Base-by-base conservation (phyloP, 2,888 invertebrate genomes). In the Athalia circularis region DNA sequence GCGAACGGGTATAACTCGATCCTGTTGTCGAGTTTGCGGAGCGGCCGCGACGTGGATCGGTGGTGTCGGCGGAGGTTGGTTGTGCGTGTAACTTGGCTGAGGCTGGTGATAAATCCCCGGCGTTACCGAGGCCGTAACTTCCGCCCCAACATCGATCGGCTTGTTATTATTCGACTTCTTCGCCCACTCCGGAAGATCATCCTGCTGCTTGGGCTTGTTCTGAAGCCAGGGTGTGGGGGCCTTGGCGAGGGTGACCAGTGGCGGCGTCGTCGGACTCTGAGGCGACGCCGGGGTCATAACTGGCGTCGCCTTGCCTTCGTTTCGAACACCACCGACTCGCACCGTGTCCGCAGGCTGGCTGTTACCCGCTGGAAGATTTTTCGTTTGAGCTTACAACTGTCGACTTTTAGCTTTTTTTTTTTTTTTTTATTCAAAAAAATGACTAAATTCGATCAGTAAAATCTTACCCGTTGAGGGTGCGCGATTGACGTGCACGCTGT, bases 151-250 rank as follows among this genome's bases (percentile, higher is more conserved):
- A 11, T 47, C 84, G 86, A 78, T 84, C 87, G n/a, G 88, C 90
- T 90, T 83, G 88, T 90, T 65, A n/a, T 8, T 87, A 80, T 85
- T 82, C 81, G 79, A 72, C 5, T 89, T 86, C 82, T 88, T 90
- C 11, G 91, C 92, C 92, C 93, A 93, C 64, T 92, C 89, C 1
- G 93, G 93, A 7, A 92, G 83, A 62, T 92, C 92, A 72, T 92
- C 91, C 80, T 88, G 90, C 0, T 84, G 54, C 65, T 88, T 90
- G n/a, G 81, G 85, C 77, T 87, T 87, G 64, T 89, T 89, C 80
- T 91, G 91, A 68, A 91, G 87, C 94, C 94, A 94, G 0, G 94
- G 93, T 62, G 92, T 93, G 0, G 93, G 93, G 0, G 93, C 92
- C 85, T 93, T 93, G 77, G 92, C 91, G 65, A 93, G 85, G 15